A percentile compares a stretch with the other conserved stretches of the same genome.
phyloP scores from a whole-genome alignment of 2,797 vertebrate species.

The Chelon labrosus region DNA sequence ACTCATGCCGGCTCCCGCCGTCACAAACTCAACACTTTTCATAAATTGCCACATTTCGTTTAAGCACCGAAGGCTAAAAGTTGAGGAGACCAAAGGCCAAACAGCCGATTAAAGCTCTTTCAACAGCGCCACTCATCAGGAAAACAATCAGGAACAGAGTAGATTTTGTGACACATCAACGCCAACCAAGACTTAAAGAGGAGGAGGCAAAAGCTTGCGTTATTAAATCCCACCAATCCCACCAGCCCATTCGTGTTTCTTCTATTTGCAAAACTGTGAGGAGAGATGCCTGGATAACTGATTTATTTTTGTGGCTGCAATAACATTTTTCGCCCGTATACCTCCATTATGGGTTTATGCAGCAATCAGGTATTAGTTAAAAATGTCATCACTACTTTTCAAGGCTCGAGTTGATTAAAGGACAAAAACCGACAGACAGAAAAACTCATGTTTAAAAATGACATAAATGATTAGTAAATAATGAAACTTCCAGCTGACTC shows the following conservation, averaged over 20 bases:
- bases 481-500: not conserved
- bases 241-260: too few species aligned
- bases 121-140: not conserved
- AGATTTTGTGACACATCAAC: not conserved
- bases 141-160: not conserved
- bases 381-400: not conserved
- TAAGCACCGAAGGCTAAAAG: slow-evolving; percentile 2
- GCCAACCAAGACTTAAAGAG: slow-evolving; percentile 1
- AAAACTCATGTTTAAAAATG: not conserved
- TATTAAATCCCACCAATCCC: too few species aligned
- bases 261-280: not conserved
- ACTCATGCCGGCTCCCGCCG: too few species aligned
- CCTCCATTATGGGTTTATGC: not conserved
- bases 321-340: not conserved
- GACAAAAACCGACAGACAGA: not conserved
- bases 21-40: not conserved
- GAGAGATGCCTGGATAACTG: not conserved
- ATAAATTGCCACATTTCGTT: slow-evolving; percentile 14
- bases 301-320: not conserved
- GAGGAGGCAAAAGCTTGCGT: not conserved
- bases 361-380: not conserved
- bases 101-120: not conserved
- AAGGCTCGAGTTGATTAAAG: not conserved
- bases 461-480: not conserved
- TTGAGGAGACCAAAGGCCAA: slow-evolving; percentile 6